These are phyloP conservation scores for Drosophila yakuba DNA, from an alignment of 1,140 invertebrate species.

Conservation along the genomic window DNA sequence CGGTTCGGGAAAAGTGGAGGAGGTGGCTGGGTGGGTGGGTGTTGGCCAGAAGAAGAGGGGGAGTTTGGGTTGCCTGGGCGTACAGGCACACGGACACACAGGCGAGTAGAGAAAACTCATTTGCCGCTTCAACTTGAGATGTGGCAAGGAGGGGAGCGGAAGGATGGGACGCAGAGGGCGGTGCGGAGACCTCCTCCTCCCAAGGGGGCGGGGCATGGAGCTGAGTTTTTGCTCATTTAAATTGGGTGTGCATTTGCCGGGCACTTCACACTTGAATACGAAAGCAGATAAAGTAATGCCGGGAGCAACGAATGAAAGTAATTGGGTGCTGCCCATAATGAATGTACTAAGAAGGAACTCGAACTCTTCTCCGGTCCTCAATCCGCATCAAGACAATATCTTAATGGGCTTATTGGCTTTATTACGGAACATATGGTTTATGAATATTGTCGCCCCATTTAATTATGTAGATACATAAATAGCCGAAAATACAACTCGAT, in stretches of 20 bases:
- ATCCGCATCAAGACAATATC: conserved; percentile 38
- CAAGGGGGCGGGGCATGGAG: conserved; percentile 11
- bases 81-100: conserved; percentile 32
- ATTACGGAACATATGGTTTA: conserved; percentile 37
- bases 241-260: conserved; percentile 79
- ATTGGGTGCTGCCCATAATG: conserved; percentile 74
- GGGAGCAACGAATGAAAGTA: conserved; percentile 67
- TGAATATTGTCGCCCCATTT: conserved; percentile 37
- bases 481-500: too few relatives aligned
- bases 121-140: conserved; percentile 60
- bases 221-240: conserved; percentile 70
- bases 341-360: conserved; percentile 43
- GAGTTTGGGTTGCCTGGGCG: conserved; percentile 14
- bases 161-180: neutral
- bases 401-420: conserved; percentile 48
- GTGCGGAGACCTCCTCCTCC: conserved; percentile 1
- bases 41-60: conserved; percentile 1
- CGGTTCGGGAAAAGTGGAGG: conserved; percentile 52
- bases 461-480: neutral
- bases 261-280: conserved; percentile 81
- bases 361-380: conserved; percentile 19
- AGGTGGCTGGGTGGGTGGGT: conserved; percentile 10
- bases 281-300: conserved; percentile 82
- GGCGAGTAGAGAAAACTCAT: conserved; percentile 70
- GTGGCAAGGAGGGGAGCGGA: conserved; percentile 18